A percentile compares a stretch with the other conserved stretches of the same genome.
phyloP scores from a whole-genome alignment of 2,113 vertebrate genomes.

The Scortum barcoo region DNA sequence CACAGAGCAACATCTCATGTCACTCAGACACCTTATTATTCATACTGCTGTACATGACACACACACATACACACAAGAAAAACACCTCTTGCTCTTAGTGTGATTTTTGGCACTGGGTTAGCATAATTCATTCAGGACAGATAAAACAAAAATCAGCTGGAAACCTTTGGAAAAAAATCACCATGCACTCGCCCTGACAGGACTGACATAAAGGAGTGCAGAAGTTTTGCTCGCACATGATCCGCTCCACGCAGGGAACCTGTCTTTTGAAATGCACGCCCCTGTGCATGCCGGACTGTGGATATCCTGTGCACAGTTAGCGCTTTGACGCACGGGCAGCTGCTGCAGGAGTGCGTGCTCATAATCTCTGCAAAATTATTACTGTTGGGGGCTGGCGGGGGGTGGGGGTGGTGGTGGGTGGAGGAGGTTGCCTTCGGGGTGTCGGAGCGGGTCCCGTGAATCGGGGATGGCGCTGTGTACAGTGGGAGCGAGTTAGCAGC shows the following conservation, averaged over 20 bases:
- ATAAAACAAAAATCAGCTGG: neutral
- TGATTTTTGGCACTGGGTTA: neutral
- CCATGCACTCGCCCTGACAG: neutral
- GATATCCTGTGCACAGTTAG: conserved; percentile 25
- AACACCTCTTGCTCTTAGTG: neutral
- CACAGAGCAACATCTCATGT: neutral
- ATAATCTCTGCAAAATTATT: conserved; percentile 50
- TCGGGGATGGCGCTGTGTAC: conserved; percentile 86
- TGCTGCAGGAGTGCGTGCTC: conserved; percentile 35
- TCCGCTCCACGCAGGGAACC: neutral
- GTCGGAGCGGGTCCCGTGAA: conserved; percentile 71
- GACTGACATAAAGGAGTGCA: neutral
- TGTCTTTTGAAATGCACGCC: conserved; percentile 29
- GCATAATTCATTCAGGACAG: neutral
- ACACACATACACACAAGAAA: no score
- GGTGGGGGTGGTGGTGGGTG: conserved; percentile 63
- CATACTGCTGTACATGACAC: no score
- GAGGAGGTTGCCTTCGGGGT: conserved; percentile 77
- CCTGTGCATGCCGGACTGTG: conserved; percentile 28
- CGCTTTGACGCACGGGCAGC: conserved; percentile 40
- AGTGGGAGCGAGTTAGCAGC: conserved; percentile 81
- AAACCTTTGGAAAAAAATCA: neutral
- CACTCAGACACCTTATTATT: neutral
- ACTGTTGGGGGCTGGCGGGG: conserved; percentile 45
- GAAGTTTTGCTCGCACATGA: conserved; percentile 19